Evolutionary conservation across 1,140 invertebrate species (phyloP), one percentile per base, ranked within the genome.

Genomic region (Contarinia nasturtii): DNA sequence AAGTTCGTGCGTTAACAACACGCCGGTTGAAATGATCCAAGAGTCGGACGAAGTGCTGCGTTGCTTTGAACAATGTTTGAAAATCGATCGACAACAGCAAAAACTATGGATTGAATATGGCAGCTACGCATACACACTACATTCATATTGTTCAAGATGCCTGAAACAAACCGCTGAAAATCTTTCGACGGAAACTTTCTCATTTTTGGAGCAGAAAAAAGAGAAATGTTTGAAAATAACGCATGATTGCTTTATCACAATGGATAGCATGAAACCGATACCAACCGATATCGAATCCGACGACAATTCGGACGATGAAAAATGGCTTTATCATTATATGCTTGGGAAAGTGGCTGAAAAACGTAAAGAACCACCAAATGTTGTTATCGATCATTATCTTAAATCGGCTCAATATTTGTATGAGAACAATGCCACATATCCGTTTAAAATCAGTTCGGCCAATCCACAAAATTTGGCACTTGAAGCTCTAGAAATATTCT

Each of bases 281-380:
- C 53, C 11, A 59, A 62, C 7, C 63, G 70, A 44, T 49, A 51
- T 7, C 48, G 53, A 45, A 57, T 72, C 66, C n/a, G 72, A 74
- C 36, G 70, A 69, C 48, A 68, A 69, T 14, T 70, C 74, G 45
- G 71, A 76, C 33, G 83, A 88, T 56, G 86, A 90, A 57, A 66
- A 76, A 14, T 47, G 91, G 91, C 66, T 92, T 12, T 78, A 85
- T 56, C 82, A 88, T 57, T 94, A 93, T 56, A 91, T 94, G 82
- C 67, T 93, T 18, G 90, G 85, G 1, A 95, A 96, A 74, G 80
- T 92, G 42, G 71, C 78, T 0, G 86, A 92, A 59, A 93, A 92
- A 58, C 73, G 74, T 49, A 76, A 78, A 48, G 74, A 79, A 51
- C 69, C 79, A 50, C 77, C 83, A 0, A 67, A 71, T n/a, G 62